A percentile compares a stretch with the other conserved stretches of the same genome.
phyloP scores from a whole-genome alignment of 2,888 invertebrate species.

The Chymomyza amoena region DNA sequence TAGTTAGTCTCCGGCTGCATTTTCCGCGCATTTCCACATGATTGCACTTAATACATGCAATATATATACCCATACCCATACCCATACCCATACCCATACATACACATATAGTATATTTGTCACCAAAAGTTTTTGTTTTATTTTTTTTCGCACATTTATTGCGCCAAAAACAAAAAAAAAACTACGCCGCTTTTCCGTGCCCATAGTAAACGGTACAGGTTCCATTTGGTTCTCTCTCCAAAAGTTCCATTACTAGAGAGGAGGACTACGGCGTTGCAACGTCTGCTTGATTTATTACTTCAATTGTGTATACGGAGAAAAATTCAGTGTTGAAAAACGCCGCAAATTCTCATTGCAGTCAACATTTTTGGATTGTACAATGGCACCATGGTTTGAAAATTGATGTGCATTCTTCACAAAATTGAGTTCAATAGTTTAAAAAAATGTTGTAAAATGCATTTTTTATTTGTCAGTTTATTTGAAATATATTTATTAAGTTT shows the following conservation, averaged over 20 bases:
- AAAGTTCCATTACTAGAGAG: constrained; percentile 9
- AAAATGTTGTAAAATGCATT: no score
- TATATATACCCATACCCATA: background rate
- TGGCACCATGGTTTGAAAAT: background rate
- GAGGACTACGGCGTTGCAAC: constrained; percentile 16
- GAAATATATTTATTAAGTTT: no score
- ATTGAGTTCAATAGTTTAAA: no score
- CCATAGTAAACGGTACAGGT: background rate
- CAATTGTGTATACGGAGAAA: constrained; percentile 69
- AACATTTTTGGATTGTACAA: constrained; percentile 52
- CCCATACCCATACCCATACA: background rate
- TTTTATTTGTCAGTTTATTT: no score
- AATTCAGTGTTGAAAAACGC: constrained; percentile 51
- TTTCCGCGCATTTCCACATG: constrained; percentile 66
- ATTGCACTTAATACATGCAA: constrained; percentile 60
- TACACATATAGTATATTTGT: constrained; percentile 7
- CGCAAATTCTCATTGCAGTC: constrained; percentile 65
- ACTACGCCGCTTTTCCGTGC: background rate
- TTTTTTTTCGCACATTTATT: background rate
- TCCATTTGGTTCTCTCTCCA: background rate
- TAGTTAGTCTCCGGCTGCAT: constrained; percentile 65
- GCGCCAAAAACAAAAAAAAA: background rate
- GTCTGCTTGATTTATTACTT: constrained; percentile 66
- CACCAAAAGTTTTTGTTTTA: constrained; percentile 25
- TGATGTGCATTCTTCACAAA: background rate